Base-by-base conservation (phyloP, 2,888 invertebrate species). In the Branchinecta sandiegonensis region DNA sequence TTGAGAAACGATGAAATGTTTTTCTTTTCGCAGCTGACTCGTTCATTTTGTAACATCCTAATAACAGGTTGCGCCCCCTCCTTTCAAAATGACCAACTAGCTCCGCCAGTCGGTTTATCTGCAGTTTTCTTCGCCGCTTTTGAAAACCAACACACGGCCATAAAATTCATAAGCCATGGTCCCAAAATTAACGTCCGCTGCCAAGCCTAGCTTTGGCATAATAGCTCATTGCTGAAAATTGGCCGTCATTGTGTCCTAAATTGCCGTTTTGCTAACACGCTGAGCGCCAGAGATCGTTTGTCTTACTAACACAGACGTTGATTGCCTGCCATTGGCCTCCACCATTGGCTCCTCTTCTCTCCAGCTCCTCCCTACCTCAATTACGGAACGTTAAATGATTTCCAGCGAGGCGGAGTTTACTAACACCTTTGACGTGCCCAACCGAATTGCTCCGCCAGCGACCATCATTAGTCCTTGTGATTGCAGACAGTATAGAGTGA, bases 221-320 rank as follows among this genome's bases (percentile, higher is more conserved):
- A 56, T 56, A n/a, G 56, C 56, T 56, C 17, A 56, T 56, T 56
- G 56, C 56, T 56, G n/a, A 14, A 56, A 56, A 56, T 56, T 56
- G 56, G 17, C 56, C 56, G 56, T 56, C 56, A 56, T 56, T 56
- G 14, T 17, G 17, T 14, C 17, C n/a, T 56, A 56, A 56, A 56
- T 56, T 56, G 56, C 17, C 56, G 56, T 56, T 56, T 56, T 56
- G 56, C 56, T 56, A 56, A 56, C 56, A 56, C 56, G 37, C 37
- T 56, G 17, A 14, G 56, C 56, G 56, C 56, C 17, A 56, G 56
- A 56, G 17, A 56, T 56, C 56, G 56, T 56, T 56, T 56, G 56
- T 56, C 56, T 56, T 56, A 56, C 56, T 56, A 14, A 56, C 56
- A 56, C 9, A 56, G 56, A n/a, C 56, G 56, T 17, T 56, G 56